Conservation (phyloP, 2,113 vertebrate genomes). For the Sapajus apella region DNA sequence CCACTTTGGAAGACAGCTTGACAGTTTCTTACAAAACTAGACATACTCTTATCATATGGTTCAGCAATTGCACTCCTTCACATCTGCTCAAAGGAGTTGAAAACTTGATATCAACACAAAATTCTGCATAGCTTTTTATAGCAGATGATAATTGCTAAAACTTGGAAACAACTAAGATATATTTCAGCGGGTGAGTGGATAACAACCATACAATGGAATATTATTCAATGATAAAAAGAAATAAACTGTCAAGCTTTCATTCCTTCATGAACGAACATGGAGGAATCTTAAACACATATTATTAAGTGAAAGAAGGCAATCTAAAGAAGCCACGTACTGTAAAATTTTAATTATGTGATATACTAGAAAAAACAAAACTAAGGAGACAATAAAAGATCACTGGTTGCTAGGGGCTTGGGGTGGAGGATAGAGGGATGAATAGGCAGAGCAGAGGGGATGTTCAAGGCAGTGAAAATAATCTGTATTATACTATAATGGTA, state of each 20-base stretch:
- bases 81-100: not conserved
- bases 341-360: not conserved
- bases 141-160: not conserved
- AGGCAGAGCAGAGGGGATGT: not conserved
- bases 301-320: not conserved
- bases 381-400: not conserved
- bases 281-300: not conserved
- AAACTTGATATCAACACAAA: not conserved
- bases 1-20: not conserved
- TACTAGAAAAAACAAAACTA: not conserved
- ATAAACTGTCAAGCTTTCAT: not conserved
- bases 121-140: not conserved
- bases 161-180: not conserved
- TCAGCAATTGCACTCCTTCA: not conserved
- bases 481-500: not conserved
- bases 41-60: not conserved
- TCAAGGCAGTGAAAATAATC: not conserved
- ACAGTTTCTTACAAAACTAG: not conserved
- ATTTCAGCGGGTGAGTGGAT: not conserved
- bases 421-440: not conserved
- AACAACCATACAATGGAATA: not conserved
- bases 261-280: not conserved
- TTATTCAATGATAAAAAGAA: not conserved
- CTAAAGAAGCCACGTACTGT: not conserved
- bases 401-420: not conserved